phyloP scores from a whole-genome alignment of 2,888 invertebrate species.

The Habrosyne pyritoides region DNA sequence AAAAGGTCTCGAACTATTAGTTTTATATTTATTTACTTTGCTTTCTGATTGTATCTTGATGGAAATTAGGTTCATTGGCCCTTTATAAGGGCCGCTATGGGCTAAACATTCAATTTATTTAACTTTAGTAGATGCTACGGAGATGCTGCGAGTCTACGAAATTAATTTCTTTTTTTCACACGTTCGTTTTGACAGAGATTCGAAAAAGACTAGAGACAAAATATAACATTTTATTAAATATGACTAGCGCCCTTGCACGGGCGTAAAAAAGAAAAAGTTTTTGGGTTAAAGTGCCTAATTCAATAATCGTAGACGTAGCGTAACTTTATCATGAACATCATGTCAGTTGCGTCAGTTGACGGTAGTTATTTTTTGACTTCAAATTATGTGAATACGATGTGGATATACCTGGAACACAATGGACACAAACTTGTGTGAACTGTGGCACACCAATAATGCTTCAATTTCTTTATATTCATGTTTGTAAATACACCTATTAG shows the following conservation, averaged over 20 bases:
- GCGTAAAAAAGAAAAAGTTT: no score
- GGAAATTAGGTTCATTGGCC: not conserved
- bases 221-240: no score
- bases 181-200: not conserved
- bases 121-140: not conserved
- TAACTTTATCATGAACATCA: not conserved
- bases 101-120: not conserved
- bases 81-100: not conserved
- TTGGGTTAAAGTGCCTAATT: no score
- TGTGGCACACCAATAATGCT: conserved; percentile 10
- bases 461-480: not conserved
- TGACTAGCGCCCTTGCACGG: no score
- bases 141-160: not conserved
- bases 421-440: conserved; percentile 15
- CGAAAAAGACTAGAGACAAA: not conserved
- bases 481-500: conserved; percentile 3
- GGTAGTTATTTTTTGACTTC: conserved; percentile 8
- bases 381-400: conserved; percentile 17
- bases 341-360: not conserved
- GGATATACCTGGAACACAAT: conserved; percentile 14
- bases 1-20: not conserved
- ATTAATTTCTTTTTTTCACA: not conserved
- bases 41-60: not conserved
- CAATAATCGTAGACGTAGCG: no score
- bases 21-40: conserved; percentile 3